Evolutionary conservation across 1,140 invertebrate genomes (phyloP).

Genomic region (Wasmannia auropunctata): DNA sequence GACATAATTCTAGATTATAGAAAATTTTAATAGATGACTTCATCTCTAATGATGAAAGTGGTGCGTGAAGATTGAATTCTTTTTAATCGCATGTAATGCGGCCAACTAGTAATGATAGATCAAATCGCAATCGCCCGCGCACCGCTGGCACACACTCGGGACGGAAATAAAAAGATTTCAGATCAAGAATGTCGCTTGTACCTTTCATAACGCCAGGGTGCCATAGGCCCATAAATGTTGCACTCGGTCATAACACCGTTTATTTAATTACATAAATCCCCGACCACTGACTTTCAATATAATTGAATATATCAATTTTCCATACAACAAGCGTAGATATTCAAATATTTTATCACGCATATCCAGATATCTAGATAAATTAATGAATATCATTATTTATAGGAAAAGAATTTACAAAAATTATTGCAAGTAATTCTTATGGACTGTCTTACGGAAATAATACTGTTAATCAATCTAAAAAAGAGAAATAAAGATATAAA

Average conservation of each 20-base stretch:
- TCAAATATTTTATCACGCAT: neutral
- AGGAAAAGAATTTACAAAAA: neutral
- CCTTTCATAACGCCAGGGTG: constrained; percentile 22
- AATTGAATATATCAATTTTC: neutral
- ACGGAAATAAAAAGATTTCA: constrained; percentile 40
- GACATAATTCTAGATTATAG: neutral
- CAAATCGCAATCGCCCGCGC: constrained; percentile 2
- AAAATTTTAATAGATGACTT: constrained; percentile 3
- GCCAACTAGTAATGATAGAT: neutral
- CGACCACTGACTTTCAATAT: neutral
- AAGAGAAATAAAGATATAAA: constrained; percentile 5
- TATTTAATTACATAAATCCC: constrained; percentile 35
- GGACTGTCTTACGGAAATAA: neutral
- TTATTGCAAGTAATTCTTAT: neutral
- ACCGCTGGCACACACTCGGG: too few species aligned
- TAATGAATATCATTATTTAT: neutral
- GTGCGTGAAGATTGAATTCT: constrained; percentile 24
- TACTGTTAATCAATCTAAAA: neutral
- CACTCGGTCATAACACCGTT: neutral
- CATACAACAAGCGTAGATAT: neutral
- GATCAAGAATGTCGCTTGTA: constrained; percentile 39
- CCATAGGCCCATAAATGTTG: neutral
- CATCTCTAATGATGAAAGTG: neutral
- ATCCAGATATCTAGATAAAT: neutral
- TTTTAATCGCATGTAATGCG: constrained; percentile 29